Evolutionary conservation across 2,888 invertebrate species (phyloP).

Genomic region (Campoletis raptor): DNA sequence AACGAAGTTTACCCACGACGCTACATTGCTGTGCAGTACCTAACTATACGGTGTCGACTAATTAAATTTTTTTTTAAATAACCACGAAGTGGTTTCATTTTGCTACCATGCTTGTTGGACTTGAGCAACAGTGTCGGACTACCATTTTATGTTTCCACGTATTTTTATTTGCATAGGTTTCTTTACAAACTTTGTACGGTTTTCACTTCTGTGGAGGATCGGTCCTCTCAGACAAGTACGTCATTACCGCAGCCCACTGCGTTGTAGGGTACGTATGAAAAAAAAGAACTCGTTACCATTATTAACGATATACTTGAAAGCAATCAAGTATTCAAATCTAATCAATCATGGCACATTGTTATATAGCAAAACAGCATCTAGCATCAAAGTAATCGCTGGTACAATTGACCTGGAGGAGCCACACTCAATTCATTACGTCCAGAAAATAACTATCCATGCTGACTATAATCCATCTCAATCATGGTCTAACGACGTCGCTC

Average conservation of each 20-base stretch:
- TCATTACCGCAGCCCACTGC: slow-evolving; percentile 78
- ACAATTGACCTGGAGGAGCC: slow-evolving; percentile 63
- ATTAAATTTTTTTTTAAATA: no score
- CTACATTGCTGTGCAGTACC: no score
- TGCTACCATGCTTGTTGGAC: no score
- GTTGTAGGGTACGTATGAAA: slow-evolving; percentile 62
- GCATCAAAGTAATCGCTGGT: slow-evolving; percentile 72
- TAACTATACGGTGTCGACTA: no score
- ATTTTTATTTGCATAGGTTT: slow-evolving; percentile 68
- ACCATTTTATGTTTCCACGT: background rate
- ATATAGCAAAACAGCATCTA: background rate
- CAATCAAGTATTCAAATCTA: background rate
- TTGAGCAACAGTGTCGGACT: background rate
- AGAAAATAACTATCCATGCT: slow-evolving; percentile 66
- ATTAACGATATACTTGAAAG: background rate
- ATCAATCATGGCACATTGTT: background rate
- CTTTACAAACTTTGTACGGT: slow-evolving; percentile 66
- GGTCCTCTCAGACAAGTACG: slow-evolving; percentile 71
- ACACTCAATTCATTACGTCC: slow-evolving; percentile 45
- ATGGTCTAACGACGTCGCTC: slow-evolving; percentile 78
- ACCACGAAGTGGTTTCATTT: no score
- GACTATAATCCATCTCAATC: slow-evolving; percentile 25
- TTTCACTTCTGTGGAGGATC: slow-evolving; percentile 77
- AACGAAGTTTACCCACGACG: no score
- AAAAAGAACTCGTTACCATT: background rate